A percentile compares a stretch with the other conserved stretches of the same genome.
These are phyloP conservation scores for Piaya cayana DNA, from an alignment of 2,113 vertebrate species.

Conservation along the genomic window DNA sequence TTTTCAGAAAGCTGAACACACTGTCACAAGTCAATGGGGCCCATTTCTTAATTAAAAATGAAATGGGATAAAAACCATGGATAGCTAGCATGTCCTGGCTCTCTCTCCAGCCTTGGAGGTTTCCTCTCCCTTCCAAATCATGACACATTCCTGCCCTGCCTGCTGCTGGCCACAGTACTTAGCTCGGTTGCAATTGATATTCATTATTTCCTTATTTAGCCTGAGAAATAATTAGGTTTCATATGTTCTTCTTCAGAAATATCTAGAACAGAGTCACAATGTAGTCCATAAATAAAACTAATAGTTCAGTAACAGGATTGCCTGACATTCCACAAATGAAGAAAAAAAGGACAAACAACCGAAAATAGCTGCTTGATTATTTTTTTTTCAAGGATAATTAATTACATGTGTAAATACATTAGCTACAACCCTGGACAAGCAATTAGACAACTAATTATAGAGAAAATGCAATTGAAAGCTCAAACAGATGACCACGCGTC, in stretches of 20 bases:
- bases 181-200: neutral
- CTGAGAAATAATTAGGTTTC: neutral
- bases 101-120: neutral
- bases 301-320: fast-evolving
- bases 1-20: neutral
- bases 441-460: conserved; percentile 27
- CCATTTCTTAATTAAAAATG: neutral
- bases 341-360: neutral
- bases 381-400: neutral
- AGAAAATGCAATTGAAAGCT: neutral
- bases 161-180: neutral
- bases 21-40: neutral
- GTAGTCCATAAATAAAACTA: neutral
- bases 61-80: neutral
- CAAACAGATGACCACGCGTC: neutral
- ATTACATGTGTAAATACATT: conserved; percentile 1
- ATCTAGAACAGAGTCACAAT: neutral
- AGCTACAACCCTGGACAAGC: neutral
- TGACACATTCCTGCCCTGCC: neutral
- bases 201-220: neutral
- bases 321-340: neutral
- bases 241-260: neutral
- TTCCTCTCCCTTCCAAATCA: neutral
- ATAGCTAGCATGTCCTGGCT: neutral
- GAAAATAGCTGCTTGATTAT: neutral